Evolutionary conservation across 1,140 invertebrate species (phyloP).

Genomic region (Micrasema longulum): DNA sequence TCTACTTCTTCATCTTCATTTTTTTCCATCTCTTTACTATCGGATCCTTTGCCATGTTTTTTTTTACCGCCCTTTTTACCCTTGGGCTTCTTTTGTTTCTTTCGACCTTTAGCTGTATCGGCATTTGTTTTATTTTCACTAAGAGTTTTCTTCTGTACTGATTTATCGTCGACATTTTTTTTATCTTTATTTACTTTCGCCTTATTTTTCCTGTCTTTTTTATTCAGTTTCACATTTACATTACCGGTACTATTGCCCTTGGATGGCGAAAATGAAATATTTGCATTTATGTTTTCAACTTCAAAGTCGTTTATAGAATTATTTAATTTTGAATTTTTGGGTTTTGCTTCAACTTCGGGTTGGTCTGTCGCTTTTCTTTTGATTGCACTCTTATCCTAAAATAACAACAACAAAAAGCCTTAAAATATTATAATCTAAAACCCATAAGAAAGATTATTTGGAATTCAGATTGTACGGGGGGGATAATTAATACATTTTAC

Average conservation of each 20-base stretch:
- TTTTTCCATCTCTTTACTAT: constrained; percentile 1
- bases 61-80: background rate
- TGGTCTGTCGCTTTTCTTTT: constrained; percentile 8
- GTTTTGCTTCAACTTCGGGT: background rate
- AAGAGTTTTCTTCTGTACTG: constrained; percentile 41
- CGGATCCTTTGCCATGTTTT: no score
- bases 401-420: background rate
- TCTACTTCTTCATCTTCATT: constrained; percentile 43
- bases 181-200: background rate
- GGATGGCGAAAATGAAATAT: constrained; percentile 20
- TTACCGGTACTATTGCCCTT: constrained; percentile 37
- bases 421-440: no score
- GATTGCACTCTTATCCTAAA: background rate
- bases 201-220: constrained; percentile 14
- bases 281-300: constrained; percentile 32
- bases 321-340: background rate
- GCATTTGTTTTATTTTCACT: constrained; percentile 16
- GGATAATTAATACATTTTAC: no score
- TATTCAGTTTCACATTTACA: background rate
- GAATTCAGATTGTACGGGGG: no score
- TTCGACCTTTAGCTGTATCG: constrained; percentile 7
- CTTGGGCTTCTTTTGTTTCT: constrained; percentile 23
- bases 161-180: background rate
- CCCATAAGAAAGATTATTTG: no score
- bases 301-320: constrained; percentile 3